Evolutionary conservation across 2,888 invertebrate genomes (phyloP).

Genomic region (Tortrix viridana): DNA sequence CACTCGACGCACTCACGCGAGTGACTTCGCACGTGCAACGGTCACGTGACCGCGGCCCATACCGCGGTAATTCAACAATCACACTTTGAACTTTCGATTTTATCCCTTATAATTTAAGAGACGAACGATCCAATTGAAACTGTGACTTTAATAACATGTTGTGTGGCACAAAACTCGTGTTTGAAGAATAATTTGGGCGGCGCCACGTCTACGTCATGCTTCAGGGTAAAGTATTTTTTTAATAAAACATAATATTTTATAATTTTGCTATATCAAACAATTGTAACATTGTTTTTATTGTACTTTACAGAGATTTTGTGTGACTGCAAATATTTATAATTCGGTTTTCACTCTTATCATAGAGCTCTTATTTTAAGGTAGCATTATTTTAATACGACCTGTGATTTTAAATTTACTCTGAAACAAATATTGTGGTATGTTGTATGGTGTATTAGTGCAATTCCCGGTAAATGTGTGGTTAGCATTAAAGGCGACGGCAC

Average conservation of each 20-base stretch:
- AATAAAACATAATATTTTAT: background rate
- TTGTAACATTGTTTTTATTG: background rate
- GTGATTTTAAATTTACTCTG: too few relatives aligned
- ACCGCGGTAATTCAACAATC: conserved; percentile 15
- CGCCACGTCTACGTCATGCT: conserved; percentile 73
- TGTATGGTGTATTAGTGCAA: too few relatives aligned
- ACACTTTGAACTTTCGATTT: conserved; percentile 44
- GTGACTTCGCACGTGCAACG: conserved; percentile 34
- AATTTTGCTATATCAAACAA: too few relatives aligned
- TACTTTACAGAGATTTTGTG: conserved; percentile 15
- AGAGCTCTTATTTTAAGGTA: too few relatives aligned
- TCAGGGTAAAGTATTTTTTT: conserved; percentile 63
- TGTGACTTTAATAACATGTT: conserved; percentile 69
- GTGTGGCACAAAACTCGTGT: conserved; percentile 72
- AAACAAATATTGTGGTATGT: too few relatives aligned
- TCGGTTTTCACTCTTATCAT: too few relatives aligned
- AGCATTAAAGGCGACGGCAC: too few relatives aligned
- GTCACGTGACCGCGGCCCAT: conserved; percentile 36
- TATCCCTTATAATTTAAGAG: conserved; percentile 45
- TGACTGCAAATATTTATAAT: background rate
- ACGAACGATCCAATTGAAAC: conserved; percentile 49
- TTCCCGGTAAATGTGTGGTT: too few relatives aligned
- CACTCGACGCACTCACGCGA: conserved; percentile 32
- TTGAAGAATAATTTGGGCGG: conserved; percentile 68
- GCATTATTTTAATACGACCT: too few relatives aligned